phyloP scores from a whole-genome alignment of 2,113 vertebrate genomes.

The Dermatemys mawii region DNA sequence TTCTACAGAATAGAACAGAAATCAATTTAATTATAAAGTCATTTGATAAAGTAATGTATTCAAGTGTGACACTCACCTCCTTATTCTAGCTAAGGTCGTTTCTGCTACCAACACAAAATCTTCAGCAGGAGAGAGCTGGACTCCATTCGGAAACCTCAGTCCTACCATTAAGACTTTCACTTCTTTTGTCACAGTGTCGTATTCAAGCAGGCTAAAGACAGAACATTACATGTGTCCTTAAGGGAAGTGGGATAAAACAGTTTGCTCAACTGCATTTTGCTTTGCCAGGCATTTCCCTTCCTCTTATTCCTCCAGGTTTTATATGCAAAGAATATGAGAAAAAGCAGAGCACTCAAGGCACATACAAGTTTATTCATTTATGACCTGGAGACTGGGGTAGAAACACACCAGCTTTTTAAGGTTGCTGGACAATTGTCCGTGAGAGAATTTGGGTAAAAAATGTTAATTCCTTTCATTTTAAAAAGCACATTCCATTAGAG shows the following conservation, averaged over 20 bases:
- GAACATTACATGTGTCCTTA: background rate
- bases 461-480: background rate
- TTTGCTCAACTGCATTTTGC: background rate
- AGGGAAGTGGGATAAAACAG: background rate
- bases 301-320: background rate
- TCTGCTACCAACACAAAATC: conserved; percentile 95
- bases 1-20: background rate
- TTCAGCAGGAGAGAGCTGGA: conserved; percentile 92
- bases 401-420: background rate
- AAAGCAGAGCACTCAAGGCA: background rate
- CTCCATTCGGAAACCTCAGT: conserved; percentile 93
- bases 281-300: background rate
- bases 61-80: conserved; percentile 76
- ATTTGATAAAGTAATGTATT: background rate
- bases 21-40: background rate
- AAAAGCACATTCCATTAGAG: background rate
- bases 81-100: conserved; percentile 95
- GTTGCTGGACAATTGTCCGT: background rate
- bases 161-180: conserved; percentile 93
- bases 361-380: background rate
- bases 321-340: background rate
- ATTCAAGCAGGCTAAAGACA: conserved; percentile 88
- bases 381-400: background rate
- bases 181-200: conserved; percentile 86
- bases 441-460: background rate